Percentiles rank a stretch among this genome's conserved stretches.
Evolutionary conservation across 2,113 vertebrate genomes (phyloP).

Genomic region (Pyrgilauda ruficollis): DNA sequence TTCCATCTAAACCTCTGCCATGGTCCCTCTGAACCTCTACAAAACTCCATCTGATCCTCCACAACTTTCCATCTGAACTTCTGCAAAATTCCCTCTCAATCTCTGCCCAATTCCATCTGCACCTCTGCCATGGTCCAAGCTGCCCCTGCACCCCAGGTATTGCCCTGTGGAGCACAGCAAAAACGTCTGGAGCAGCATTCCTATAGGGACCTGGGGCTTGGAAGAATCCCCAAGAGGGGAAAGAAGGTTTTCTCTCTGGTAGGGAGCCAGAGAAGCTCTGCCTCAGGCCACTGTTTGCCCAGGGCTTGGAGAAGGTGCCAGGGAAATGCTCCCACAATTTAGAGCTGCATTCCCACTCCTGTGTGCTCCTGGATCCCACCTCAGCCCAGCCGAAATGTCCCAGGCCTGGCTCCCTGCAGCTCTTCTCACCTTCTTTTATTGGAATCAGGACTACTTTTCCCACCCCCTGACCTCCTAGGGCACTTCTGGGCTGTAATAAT

Average conservation of each 20-base stretch:
- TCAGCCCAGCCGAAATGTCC: background rate
- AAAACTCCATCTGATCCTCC: background rate
- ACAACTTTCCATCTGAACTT: background rate
- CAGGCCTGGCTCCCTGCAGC: background rate
- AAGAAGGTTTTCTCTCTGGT: background rate
- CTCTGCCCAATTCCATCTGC: background rate
- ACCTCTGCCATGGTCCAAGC: background rate
- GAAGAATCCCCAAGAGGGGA: background rate
- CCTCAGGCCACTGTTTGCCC: background rate
- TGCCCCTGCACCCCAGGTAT: background rate
- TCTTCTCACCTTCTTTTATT: background rate
- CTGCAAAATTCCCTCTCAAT: background rate
- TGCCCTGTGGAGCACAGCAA: background rate
- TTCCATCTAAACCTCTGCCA: background rate
- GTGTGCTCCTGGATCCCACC: background rate
- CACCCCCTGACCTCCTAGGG: background rate
- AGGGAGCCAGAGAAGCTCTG: background rate
- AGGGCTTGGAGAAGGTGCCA: background rate
- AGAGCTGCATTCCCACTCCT: background rate
- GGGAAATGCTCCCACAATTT: accelerated
- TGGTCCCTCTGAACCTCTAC: background rate
- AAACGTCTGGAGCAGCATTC: background rate
- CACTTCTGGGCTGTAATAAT: background rate
- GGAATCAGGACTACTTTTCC: background rate
- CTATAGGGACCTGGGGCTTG: background rate